Evolutionary conservation across 2,113 vertebrate species (phyloP), one percentile per base, ranked within the genome.

Genomic region (Poeciliopsis turrubarensis): DNA sequence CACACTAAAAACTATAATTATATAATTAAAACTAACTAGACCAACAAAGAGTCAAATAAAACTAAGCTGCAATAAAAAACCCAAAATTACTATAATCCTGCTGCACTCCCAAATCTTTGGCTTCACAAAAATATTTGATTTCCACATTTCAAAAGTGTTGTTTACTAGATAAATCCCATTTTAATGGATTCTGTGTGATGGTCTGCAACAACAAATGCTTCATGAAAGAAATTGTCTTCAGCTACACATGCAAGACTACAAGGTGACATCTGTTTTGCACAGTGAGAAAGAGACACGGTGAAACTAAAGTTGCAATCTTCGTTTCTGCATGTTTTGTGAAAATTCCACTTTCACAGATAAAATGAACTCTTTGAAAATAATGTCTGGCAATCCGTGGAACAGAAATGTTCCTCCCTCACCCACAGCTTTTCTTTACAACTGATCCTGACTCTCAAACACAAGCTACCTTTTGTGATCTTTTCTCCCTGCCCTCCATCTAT

Each of bases 381-480:
- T 64, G 8, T 26, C 6, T 29, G 27, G 67, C 39, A 65, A 14
- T 44, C 72, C 27, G 37, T 39, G 51, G 65, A 70, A 68, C 39
- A 61, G 64, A 70, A 63, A 44, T 9, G 29, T 32, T n/a, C 68
- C 19, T 41, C 44, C 44, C 34, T 65, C 66, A 63, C 34, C 47
- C 79, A 41, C 63, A 74, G 44, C 65, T 54, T 61, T 70, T 67
- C 27, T 68, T 63, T 54, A 32, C 8, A 32, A 26, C 68, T 57
- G 68, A 69, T 27, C 11, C 62, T 34, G 44, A 65, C 65, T 61
- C 70, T 79, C 72, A 64, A 37, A 60, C 26, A 70, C 32, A 57
- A 65, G 68, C 72, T 60, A 29, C 74, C 60, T 77, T 73, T 44
- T 73, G 76, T 73, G 41, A 76, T 68, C 39, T 30, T 47, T 29